These are phyloP conservation scores for Sycophaga agraensis DNA, from an alignment of 1,140 invertebrate species.

Conservation along the genomic window DNA sequence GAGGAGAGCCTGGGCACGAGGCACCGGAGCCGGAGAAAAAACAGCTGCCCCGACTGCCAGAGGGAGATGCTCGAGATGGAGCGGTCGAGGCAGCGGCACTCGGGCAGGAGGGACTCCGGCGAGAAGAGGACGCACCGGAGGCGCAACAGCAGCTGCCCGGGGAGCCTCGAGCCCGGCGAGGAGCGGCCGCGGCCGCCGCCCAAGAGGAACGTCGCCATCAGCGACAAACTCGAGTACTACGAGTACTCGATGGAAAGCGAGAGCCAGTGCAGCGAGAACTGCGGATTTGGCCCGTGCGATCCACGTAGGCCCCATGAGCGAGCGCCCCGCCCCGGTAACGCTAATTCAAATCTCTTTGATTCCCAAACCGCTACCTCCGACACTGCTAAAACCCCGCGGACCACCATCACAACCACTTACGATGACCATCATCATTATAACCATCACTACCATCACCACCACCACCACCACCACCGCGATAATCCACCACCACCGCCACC, in stretches of 20 bases:
- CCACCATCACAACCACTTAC: conserved; percentile 11
- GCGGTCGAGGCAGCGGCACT: conserved; percentile 18
- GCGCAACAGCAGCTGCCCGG: conserved; percentile 53
- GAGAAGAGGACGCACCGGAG: conserved; percentile 32
- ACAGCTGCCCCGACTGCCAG: conserved; percentile 45
- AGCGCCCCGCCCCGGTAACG: conserved; percentile 58
- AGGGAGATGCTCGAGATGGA: conserved; percentile 30
- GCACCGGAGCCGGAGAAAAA: conserved; percentile 34
- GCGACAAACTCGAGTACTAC: conserved; percentile 57
- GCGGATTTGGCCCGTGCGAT: conserved; percentile 59
- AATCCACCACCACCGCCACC: conserved; percentile 34
- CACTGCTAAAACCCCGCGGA: conserved; percentile 56
- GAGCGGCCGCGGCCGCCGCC: conserved; percentile 37
- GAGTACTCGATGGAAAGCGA: conserved; percentile 59
- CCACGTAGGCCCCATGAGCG: conserved; percentile 56
- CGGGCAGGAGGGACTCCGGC: conserved; percentile 27
- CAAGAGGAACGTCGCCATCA: conserved; percentile 57
- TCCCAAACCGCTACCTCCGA: conserved; percentile 59
- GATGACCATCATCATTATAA: conserved; percentile 18
- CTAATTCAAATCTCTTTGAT: conserved; percentile 60
- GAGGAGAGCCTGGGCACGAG: neutral
- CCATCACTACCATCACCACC: conserved; percentile 9
- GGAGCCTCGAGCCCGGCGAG: conserved; percentile 43
- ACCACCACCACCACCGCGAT: conserved; percentile 25
- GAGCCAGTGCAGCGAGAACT: conserved; percentile 59